Percentiles rank a stretch among this genome's conserved stretches.
These are phyloP conservation scores for Scelioninae gen. 2 DNA, from an alignment of 2,888 invertebrate genomes.

Conservation along the genomic window DNA sequence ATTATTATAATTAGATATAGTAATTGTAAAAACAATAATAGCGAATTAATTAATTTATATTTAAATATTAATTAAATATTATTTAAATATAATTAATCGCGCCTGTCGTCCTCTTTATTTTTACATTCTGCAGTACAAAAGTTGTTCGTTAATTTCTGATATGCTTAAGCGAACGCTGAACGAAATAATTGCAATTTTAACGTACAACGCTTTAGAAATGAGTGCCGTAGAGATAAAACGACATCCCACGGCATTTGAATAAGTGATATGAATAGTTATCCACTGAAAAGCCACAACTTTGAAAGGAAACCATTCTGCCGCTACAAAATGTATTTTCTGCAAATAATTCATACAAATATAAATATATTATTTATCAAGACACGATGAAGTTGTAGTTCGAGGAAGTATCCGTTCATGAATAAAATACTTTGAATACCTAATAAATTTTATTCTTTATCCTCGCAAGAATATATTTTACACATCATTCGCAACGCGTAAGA, in stretches of 20 bases:
- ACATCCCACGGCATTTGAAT: background rate
- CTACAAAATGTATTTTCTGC: constrained; percentile 1
- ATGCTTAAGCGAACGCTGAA: constrained; percentile 29
- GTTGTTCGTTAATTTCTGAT: constrained; percentile 25
- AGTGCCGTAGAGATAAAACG: background rate
- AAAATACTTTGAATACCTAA: constrained; percentile 38
- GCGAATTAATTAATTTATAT: too few relatives aligned
- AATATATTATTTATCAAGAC: constrained; percentile 13
- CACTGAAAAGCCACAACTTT: constrained; percentile 21
- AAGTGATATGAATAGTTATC: constrained; percentile 12
- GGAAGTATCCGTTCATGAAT: constrained; percentile 29
- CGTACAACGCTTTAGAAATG: constrained; percentile 5
- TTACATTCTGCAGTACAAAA: too few relatives aligned
- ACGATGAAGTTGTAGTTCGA: constrained; percentile 2
- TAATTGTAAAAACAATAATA: too few relatives aligned
- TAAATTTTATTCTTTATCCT: constrained; percentile 50
- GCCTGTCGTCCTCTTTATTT: too few relatives aligned
- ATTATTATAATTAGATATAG: too few relatives aligned
- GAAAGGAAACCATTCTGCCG: constrained; percentile 21
- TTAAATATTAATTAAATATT: too few relatives aligned
- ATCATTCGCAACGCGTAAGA: constrained; percentile 41
- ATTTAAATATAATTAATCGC: too few relatives aligned
- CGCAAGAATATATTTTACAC: constrained; percentile 46
- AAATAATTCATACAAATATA: constrained; percentile 32
- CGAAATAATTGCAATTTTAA: constrained; percentile 26